Conservation (phyloP, 2,113 vertebrate species). For the Rutilus rutilus region DNA sequence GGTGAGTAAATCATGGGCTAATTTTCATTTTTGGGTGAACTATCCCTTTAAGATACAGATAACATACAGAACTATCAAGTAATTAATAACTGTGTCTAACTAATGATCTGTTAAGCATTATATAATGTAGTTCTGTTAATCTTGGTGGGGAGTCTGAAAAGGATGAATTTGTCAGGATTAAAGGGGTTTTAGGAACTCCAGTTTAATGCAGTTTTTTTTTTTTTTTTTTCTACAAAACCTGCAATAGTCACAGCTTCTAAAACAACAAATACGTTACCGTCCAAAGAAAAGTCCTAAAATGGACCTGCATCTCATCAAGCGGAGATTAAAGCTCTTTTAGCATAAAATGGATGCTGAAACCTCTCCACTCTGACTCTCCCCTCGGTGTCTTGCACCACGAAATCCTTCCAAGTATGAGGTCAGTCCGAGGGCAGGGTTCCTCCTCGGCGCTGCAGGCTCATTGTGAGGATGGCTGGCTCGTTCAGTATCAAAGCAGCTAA, state of each 20-base stretch:
- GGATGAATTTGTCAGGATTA: too few species aligned
- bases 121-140: neutral
- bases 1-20: too few species aligned
- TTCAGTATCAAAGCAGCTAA: conserved; percentile 9
- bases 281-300: neutral
- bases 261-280: neutral
- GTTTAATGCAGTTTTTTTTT: neutral
- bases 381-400: neutral
- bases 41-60: neutral
- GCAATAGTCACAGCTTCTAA: neutral
- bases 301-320: neutral
- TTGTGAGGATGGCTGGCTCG: neutral
- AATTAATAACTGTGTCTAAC: too few species aligned
- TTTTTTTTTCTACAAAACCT: neutral
- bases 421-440: conserved; percentile 12
- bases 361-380: neutral
- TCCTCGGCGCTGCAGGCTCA: neutral
- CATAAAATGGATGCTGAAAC: conserved; percentile 4
- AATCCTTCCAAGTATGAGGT: conserved; percentile 10
- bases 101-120: neutral
- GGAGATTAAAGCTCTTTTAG: neutral
- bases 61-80: too few species aligned
- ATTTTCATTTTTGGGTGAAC: too few species aligned
- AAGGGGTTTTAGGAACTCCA: too few species aligned
- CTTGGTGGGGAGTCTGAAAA: neutral